Evolutionary conservation across 2,113 vertebrate species (phyloP).

Genomic region (Pao palembangensis): DNA sequence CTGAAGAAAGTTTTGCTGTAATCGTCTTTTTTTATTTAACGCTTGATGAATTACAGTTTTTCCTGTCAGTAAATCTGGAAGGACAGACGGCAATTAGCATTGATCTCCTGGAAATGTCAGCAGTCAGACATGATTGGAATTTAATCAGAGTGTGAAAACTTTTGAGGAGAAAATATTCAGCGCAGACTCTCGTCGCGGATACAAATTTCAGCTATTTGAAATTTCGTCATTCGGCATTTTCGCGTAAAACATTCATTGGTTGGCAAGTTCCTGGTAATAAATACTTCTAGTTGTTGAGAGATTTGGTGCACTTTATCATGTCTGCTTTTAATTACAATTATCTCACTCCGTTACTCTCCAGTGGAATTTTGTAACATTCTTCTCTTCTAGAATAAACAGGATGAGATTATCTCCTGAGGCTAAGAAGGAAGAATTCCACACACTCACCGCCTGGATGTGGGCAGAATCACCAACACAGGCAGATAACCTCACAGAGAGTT

Average conservation of each 20-base stretch:
- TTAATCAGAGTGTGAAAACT: background rate
- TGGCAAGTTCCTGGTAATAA: background rate
- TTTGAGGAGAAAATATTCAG: too few species aligned
- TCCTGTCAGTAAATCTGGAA: background rate
- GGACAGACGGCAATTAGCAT: background rate
- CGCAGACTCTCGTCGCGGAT: background rate
- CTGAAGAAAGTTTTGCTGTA: too few species aligned
- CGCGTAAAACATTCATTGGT: background rate
- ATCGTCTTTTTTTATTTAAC: background rate
- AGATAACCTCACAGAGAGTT: background rate
- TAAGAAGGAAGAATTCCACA: background rate
- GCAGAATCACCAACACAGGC: too few species aligned
- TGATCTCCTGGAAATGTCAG: background rate
- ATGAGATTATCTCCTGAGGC: background rate
- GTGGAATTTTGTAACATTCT: background rate
- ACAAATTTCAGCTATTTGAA: background rate
- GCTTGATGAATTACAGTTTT: background rate
- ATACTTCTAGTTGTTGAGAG: background rate
- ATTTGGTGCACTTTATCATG: background rate
- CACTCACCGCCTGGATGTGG: too few species aligned
- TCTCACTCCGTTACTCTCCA: background rate
- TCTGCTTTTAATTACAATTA: background rate
- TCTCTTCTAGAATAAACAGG: background rate
- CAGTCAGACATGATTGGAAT: background rate
- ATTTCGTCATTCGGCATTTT: background rate